phyloP scores from a whole-genome alignment of 1,140 invertebrate species.

The Drosophila albomicans region DNA sequence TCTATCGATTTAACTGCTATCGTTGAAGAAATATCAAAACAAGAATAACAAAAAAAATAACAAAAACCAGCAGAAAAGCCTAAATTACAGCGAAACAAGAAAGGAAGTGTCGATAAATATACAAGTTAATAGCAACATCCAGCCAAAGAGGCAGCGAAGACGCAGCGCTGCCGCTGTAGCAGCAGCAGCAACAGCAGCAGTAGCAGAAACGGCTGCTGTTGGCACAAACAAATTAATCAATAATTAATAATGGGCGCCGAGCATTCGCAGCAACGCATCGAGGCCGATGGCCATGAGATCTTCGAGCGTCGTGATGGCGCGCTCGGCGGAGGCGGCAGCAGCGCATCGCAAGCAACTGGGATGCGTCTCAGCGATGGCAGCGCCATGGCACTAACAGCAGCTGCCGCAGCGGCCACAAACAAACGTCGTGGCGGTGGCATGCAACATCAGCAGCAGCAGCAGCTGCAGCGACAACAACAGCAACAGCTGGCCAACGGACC shows the following conservation, averaged over 20 bases:
- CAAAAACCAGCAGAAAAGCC: background rate
- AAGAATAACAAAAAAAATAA: slow-evolving; percentile 13
- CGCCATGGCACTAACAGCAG: slow-evolving; percentile 57
- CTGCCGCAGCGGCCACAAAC: slow-evolving; percentile 66
- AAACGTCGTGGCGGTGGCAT: slow-evolving; percentile 48
- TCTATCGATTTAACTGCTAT: background rate
- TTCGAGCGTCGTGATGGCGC: slow-evolving; percentile 55
- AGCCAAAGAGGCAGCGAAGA: background rate
- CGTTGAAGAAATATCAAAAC: slow-evolving; percentile 8
- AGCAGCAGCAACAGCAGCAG: background rate
- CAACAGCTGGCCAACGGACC: slow-evolving; percentile 30
- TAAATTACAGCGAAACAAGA: background rate
- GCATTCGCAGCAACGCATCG: slow-evolving; percentile 79
- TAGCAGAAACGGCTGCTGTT: background rate
- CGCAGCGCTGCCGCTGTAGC: background rate
- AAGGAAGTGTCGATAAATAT: background rate
- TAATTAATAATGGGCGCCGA: slow-evolving; percentile 78
- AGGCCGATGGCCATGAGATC: slow-evolving; percentile 78
- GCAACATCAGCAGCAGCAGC: slow-evolving; percentile 26
- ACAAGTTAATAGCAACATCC: too few relatives aligned
- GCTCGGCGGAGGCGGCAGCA: background rate
- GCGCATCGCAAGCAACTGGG: background rate
- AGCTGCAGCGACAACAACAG: background rate
- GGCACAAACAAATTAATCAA: slow-evolving; percentile 9
- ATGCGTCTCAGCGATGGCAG: slow-evolving; percentile 49